Percentiles rank a stretch among this genome's conserved stretches.
phyloP scores from a whole-genome alignment of 2,888 invertebrate genomes.

The Therioaphis trifolii region DNA sequence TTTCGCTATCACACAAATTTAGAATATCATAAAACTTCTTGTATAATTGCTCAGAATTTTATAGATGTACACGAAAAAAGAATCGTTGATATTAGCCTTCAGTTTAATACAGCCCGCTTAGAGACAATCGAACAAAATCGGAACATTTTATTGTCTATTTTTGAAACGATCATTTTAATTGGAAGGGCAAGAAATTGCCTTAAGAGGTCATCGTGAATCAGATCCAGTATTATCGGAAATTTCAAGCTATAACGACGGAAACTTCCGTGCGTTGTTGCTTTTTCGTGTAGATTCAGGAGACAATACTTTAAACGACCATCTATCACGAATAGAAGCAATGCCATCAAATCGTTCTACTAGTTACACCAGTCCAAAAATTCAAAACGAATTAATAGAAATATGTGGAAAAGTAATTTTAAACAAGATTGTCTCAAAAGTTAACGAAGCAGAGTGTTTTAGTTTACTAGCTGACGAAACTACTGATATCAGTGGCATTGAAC shows the following conservation, averaged over 20 bases:
- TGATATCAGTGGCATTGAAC: too few relatives aligned
- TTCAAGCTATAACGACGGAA: constrained; percentile 64
- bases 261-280: constrained; percentile 65
- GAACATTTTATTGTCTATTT: not conserved
- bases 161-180: constrained; percentile 39
- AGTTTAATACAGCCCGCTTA: constrained; percentile 13
- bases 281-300: constrained; percentile 65
- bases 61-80: constrained; percentile 23
- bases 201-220: constrained; percentile 66
- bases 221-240: constrained; percentile 59
- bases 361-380: constrained; percentile 64
- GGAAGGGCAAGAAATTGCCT: too few relatives aligned
- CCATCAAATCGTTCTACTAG: constrained; percentile 15
- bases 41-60: too few relatives aligned
- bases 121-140: constrained; percentile 30
- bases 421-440: constrained; percentile 66
- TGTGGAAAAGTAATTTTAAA: constrained; percentile 65
- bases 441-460: constrained; percentile 66
- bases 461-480: constrained; percentile 67
- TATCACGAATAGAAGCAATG: constrained; percentile 35
- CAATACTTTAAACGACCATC: constrained; percentile 64
- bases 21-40: constrained; percentile 18
- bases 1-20: too few relatives aligned
- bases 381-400: constrained; percentile 66
- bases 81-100: constrained; percentile 15